Conservation (phyloP, 2,888 invertebrate genomes). For the Sphaerophoria taeniata region DNA sequence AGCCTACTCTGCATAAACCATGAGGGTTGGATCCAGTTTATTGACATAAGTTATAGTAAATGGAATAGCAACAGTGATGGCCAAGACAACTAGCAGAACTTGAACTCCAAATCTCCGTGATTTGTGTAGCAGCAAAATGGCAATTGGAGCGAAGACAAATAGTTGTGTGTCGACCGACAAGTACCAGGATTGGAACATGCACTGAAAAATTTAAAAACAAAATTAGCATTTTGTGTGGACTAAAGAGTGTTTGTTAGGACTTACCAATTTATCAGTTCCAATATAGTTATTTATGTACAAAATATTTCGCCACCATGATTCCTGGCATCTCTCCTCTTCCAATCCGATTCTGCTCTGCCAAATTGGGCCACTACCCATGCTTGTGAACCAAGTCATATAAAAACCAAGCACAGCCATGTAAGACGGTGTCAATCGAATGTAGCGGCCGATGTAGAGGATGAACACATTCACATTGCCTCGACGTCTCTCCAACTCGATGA, state of each 20-base stretch:
- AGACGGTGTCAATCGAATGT: slow-evolving; percentile 89
- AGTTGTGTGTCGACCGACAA: slow-evolving; percentile 86
- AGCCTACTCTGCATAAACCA: slow-evolving; percentile 88
- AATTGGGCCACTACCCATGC: slow-evolving; percentile 89
- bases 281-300: slow-evolving; percentile 90
- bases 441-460: slow-evolving; percentile 86
- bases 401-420: slow-evolving; percentile 89
- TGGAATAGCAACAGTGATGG: slow-evolving; percentile 84
- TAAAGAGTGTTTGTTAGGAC: no score
- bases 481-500: slow-evolving; percentile 87
- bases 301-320: slow-evolving; percentile 90
- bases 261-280: slow-evolving; percentile 84
- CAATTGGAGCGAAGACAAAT: slow-evolving; percentile 87
- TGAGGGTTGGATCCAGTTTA: slow-evolving; percentile 87
- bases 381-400: slow-evolving; percentile 88
- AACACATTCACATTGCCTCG: slow-evolving; percentile 86
- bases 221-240: no score
- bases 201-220: slow-evolving; percentile 79
- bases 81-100: slow-evolving; percentile 83
- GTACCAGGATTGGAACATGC: slow-evolving; percentile 85
- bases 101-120: slow-evolving; percentile 85
- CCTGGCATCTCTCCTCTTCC: slow-evolving; percentile 85
- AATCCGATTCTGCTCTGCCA: slow-evolving; percentile 87
- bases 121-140: slow-evolving; percentile 88
- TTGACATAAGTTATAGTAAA: slow-evolving; percentile 85